A percentile compares a stretch with the other conserved stretches of the same genome.
These are phyloP conservation scores for Copsychus sechellarum DNA, from an alignment of 2,113 vertebrate species.

Conservation along the genomic window DNA sequence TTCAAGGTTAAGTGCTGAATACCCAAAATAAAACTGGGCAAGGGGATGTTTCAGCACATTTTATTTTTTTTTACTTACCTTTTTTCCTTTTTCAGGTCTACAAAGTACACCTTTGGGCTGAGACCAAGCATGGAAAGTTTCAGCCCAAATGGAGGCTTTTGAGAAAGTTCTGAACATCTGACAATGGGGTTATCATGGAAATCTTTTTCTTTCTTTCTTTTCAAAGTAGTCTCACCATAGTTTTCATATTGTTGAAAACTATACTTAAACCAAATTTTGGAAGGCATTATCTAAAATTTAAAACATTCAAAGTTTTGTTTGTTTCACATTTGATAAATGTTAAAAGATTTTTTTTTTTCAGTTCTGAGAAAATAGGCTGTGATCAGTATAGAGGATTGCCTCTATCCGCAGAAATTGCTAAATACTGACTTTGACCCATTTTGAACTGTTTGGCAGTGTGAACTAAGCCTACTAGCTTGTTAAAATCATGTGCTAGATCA, in stretches of 20 bases:
- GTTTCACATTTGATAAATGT: neutral
- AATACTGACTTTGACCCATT: neutral
- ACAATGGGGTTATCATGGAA: constrained; percentile 69
- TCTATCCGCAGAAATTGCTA: neutral
- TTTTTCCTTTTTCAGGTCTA: constrained; percentile 72
- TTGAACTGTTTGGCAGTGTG: constrained; percentile 21
- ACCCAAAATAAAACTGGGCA: constrained; percentile 50
- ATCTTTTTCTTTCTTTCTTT: constrained; percentile 66
- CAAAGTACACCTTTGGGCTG: constrained; percentile 70
- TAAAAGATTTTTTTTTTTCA: neutral
- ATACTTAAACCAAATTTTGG: constrained; percentile 54
- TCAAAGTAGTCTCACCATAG: constrained; percentile 52
- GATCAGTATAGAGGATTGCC: neutral
- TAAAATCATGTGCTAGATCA: constrained; percentile 13
- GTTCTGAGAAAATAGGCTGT: neutral
- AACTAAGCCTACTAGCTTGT: neutral
- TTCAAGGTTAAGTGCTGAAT: constrained; percentile 61
- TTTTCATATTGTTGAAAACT: constrained; percentile 64
- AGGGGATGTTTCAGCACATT: constrained; percentile 61
- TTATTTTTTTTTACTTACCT: constrained; percentile 70
- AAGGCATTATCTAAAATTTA: constrained; percentile 57
- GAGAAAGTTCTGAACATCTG: constrained; percentile 71
- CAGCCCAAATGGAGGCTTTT: constrained; percentile 72
- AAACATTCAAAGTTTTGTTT: neutral
- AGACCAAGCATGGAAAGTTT: constrained; percentile 72